Conservation (phyloP, 2,113 vertebrate genomes). For the mouse (Mus musculus) region DNA sequence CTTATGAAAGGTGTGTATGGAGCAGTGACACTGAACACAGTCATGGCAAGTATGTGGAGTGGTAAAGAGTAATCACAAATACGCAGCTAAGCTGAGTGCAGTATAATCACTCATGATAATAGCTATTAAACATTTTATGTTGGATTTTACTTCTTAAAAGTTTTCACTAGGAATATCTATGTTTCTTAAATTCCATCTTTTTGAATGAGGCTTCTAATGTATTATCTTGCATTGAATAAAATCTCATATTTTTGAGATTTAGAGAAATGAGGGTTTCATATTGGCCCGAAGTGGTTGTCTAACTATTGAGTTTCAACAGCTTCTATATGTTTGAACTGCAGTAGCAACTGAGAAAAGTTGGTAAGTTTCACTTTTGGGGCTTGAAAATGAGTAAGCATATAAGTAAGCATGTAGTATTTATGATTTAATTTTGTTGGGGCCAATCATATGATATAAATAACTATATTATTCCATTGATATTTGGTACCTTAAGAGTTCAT, state of each 20-base stretch:
- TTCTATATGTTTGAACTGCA: neutral
- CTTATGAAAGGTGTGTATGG: neutral
- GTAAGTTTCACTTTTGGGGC: neutral
- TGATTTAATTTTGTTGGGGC: neutral
- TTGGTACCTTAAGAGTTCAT: neutral
- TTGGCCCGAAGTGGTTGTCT: neutral
- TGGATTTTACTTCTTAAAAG: conserved; percentile 7
- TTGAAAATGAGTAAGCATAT: neutral
- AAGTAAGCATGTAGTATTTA: neutral
- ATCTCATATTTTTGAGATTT: neutral
- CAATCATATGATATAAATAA: conserved; percentile 10
- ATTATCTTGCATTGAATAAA: neutral
- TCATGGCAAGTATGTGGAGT: neutral
- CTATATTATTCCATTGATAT: neutral
- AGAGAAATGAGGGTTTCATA: neutral
- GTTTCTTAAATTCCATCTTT: conserved; percentile 16
- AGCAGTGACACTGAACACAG: neutral
- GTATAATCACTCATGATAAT: neutral
- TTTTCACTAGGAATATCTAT: neutral
- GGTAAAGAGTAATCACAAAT: neutral
- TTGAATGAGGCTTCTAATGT: neutral
- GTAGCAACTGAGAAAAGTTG: neutral
- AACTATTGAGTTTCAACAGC: neutral
- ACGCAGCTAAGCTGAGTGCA: neutral
- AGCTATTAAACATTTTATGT: neutral